Evolutionary conservation across 1,140 invertebrate species (phyloP), one percentile per base, ranked within the genome.

Genomic region (Aricia agestis): DNA sequence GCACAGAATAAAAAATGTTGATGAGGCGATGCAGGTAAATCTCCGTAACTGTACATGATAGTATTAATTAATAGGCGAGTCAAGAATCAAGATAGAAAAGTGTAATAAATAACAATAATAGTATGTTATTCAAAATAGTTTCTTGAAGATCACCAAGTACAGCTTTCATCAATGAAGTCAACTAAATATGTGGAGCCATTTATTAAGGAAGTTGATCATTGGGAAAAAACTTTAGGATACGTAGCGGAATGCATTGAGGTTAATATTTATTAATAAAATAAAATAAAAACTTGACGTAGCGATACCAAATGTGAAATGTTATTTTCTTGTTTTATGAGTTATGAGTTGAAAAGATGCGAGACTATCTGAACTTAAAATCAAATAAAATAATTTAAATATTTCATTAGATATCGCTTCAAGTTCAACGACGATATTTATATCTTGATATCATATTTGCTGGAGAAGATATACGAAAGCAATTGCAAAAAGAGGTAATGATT

Each of bases 151-250:
- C 94, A 96, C 83, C 93, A 95, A 88, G 93, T 95, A 42, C 93
- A 94, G 71, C 89, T 98, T 19, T 95, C 95, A 0, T 94, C 95
- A 3, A 97, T 97, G 95, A 97, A 98, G 85, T 94, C 96, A 2
- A 97, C 96, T 0, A 94, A 96, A 79, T 97, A 96, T 89, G 96
- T 97, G 0, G 96, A 97, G 82, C 96, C 96, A 2, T 97, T 97
- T 86, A 93, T 95, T 45, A 93, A 94, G 80, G 94, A 95, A 84
- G 95, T 97, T 1, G 95, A 97, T 82, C 94, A 95, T 85, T 97
- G 96, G 96, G 97, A 97, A 89, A 94, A 95, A 80, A 94, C 94
- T 5, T 90, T 98, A 59, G 96, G 95, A 15, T 94, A 95, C 69
- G 93, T 97, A 6, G 93, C 95, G 41, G 96, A 97, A 90, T 94